Percentiles rank a stretch among this genome's conserved stretches.
These are phyloP conservation scores for Ryuthela nishihirai DNA, from an alignment of 2,888 invertebrate species.

Conservation along the genomic window DNA sequence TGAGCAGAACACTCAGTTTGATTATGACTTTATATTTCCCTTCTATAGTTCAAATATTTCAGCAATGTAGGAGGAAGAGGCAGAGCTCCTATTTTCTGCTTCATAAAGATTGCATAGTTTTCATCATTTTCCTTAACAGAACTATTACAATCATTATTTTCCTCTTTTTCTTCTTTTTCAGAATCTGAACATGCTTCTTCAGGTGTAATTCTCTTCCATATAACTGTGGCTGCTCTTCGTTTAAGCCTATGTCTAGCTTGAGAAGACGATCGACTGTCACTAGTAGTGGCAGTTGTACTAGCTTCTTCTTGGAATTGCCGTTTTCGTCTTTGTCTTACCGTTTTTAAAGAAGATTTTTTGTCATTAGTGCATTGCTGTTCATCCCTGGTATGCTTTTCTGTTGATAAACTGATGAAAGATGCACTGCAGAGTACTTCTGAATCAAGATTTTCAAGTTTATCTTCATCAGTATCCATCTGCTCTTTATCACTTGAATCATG, in stretches of 20 bases:
- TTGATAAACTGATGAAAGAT: too few species aligned
- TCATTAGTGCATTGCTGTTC: conserved; percentile 39
- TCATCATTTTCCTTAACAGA: conserved; percentile 38
- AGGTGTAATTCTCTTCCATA: conserved; percentile 36
- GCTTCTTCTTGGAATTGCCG: too few species aligned
- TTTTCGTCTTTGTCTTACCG: too few species aligned
- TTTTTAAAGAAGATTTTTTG: too few species aligned
- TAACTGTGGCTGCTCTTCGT: conserved; percentile 32
- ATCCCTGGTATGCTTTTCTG: conserved; percentile 35
- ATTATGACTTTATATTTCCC: too few species aligned
- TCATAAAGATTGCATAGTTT: conserved; percentile 57
- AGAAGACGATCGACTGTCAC: too few species aligned
- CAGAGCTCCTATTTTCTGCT: conserved; percentile 60
- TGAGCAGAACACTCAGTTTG: too few species aligned
- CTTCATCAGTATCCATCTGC: too few species aligned
- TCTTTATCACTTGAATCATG: too few species aligned
- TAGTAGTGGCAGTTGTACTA: too few species aligned
- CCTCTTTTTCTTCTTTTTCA: conserved; percentile 26
- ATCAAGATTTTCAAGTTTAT: too few species aligned
- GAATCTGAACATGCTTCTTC: conserved; percentile 26
- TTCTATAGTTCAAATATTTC: conserved; percentile 65
- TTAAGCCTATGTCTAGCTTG: conserved; percentile 3
- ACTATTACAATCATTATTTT: conserved; percentile 13
- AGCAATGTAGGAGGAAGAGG: conserved; percentile 68
- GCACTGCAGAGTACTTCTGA: not conserved